Evolutionary conservation across 2,797 vertebrate genomes (phyloP), one percentile per base, ranked within the genome.

Genomic region (Cynodonichthys magdalenae): DNA sequence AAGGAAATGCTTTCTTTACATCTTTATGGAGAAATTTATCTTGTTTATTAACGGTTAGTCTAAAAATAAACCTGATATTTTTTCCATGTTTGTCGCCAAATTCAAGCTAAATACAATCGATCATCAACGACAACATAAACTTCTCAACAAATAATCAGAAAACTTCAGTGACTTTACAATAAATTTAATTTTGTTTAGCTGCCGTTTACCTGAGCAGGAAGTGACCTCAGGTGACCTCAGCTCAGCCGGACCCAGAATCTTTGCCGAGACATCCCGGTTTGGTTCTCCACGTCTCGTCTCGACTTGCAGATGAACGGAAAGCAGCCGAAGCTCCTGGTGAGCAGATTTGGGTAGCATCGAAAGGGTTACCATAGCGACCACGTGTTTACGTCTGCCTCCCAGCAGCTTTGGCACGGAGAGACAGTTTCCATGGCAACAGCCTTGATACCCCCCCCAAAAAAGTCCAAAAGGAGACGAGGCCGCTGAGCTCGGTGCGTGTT

Each of bases 371-470:
- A 84, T 85, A 80, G 87, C 68, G 75, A 90, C 88, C 76, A 39
- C 63, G 59, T 91, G 92, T 92, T 93, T 93, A 92, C 64, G 83
- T 86, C 82, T 75, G 79, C 83, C 83, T 90, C 86, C 82, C 75
- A 9, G 24, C 83, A 82, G 89, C 84, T 87, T 90, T 81, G 84
- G 82, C 69, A 75, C 71, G 52, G 80, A 85, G 69, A 92, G 89
- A 87, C 89, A 91, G 92, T 93, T 93, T 92, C 90, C 89, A 87
- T 92, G 92, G 88, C 83, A 82, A 93, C 90, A 66, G 84, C 89
- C 90, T 80, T 75, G 81, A 84, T 89, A 61, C 39, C 47, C 50
- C 57, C 24, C 56, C 28, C 52, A 45, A n/a, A n/a, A n/a, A n/a
- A 48, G 71, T 41, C 72, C 69, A 80, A 78, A 80, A 61, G 63